Base-by-base conservation (phyloP, 2,888 invertebrate genomes). In the Idaea biselata region DNA sequence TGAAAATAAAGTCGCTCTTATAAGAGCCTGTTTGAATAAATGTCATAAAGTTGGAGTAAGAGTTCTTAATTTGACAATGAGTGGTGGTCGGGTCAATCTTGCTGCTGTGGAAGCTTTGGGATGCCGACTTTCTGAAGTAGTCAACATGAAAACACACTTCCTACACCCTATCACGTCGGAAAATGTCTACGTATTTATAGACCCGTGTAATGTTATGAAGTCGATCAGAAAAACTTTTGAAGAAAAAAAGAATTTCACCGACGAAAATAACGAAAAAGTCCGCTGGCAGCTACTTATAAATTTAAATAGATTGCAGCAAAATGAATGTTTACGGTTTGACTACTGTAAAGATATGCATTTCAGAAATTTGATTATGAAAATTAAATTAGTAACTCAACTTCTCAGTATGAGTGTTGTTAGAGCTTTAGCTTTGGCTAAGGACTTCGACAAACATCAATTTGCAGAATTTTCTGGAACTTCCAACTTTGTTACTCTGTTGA, bases 141-240 rank as follows among this genome's bases (percentile, higher is more conserved):
- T 60, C 33, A 60, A 67, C 32, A 32, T 73, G n/a, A 68, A 66
- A 63, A 75, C 73, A 2, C 53, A 65, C 60, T 77, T 73, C 62
- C 53, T 59, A 58, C 70, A 76, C 62, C 73, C 74, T 17, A 56
- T 7, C 4, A 68, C 70, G 3, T 8, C 2, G 56, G 64, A 69
- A 25, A 64, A 72, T 58, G 63, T 74, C 1, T 67, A 56, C 11
- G 62, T 75, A 25, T 69, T 76, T 32, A 14, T 74, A n/a, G 74
- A 76, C 18, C 70, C 72, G 8, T 68, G 68, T 58, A 71, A 74
- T 58, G 65, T 69, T 17, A 63, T 73, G 0, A 73, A 74, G 72
- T 16, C 71, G 16, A 65, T 73, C 4, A 63, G 73, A 31, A 73
- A 73, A 55, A 60, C 63, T 0, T 73, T 74, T 31, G 72, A 73